phyloP scores from a whole-genome alignment of 2,888 invertebrate species.

The Bruchidius siliquastri region DNA sequence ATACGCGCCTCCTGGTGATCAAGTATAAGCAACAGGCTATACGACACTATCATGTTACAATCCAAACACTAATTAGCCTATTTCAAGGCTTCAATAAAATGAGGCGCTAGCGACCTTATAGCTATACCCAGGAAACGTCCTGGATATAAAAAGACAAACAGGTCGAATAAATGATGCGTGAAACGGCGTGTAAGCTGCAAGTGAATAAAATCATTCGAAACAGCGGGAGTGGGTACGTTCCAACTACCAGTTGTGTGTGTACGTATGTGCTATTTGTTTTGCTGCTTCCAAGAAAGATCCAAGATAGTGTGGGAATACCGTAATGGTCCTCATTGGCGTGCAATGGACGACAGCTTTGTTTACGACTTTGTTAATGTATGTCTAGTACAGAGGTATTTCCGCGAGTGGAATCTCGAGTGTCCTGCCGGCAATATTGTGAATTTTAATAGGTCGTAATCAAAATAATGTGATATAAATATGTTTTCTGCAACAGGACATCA shows the following conservation, averaged over 20 bases:
- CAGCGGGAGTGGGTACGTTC: constrained; percentile 14
- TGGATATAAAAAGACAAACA: not conserved
- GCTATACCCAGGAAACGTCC: not conserved
- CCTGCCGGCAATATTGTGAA: not conserved
- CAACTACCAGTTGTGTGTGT: constrained; percentile 12
- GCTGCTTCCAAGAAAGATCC: constrained; percentile 26
- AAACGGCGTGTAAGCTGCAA: not conserved
- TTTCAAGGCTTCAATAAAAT: not conserved
- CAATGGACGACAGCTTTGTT: not conserved
- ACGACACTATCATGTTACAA: not conserved
- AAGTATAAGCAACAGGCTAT: not conserved
- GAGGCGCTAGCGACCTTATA: not conserved
- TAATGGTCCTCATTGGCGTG: constrained; percentile 2
- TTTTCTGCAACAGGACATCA: no score
- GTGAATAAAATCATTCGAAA: constrained; percentile 11
- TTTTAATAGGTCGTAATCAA: not conserved
- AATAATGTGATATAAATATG: no score
- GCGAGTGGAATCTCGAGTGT: not conserved
- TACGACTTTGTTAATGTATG: not conserved
- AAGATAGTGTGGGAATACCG: constrained; percentile 33
- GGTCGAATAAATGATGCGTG: not conserved
- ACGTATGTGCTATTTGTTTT: constrained; percentile 17
- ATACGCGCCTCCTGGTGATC: no score
- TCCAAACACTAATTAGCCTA: not conserved
- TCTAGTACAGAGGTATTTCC: not conserved